Percentiles rank a stretch among this genome's conserved stretches.
Conservation (phyloP, 1,140 invertebrate species). For the Ceratoteleas bidentatus region DNA sequence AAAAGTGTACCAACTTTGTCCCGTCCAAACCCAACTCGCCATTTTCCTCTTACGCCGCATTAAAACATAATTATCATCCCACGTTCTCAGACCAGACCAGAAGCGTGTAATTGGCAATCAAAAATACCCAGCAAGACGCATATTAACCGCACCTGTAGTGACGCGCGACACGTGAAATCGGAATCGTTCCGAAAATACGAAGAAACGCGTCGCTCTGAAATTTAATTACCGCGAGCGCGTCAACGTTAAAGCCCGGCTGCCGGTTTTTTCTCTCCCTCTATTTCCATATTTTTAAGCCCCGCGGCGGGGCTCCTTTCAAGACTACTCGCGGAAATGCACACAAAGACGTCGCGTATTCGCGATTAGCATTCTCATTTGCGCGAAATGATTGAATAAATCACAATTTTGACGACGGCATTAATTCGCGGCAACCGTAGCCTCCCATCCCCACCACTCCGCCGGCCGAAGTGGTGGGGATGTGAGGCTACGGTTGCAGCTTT, state of each 20-base stretch:
- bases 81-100: no score
- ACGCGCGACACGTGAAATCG: background rate
- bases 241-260: conserved; percentile 27
- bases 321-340: conserved; percentile 37
- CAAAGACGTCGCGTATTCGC: conserved; percentile 46
- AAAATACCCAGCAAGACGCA: no score
- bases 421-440: no score
- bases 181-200: background rate
- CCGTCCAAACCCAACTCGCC: no score
- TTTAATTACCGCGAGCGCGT: conserved; percentile 21
- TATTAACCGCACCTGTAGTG: background rate
- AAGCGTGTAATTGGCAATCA: no score
- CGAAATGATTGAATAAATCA: conserved; percentile 64
- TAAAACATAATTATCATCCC: no score
- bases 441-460: no score
- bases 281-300: conserved; percentile 44
- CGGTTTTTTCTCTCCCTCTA: conserved; percentile 37
- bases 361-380: conserved; percentile 61
- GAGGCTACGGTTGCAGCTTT: no score
- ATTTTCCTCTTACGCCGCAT: no score
- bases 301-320: conserved; percentile 34
- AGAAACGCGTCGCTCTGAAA: conserved; percentile 6
- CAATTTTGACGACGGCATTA: conserved; percentile 53
- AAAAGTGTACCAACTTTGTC: no score
- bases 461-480: no score